Base-by-base conservation (phyloP, 2,113 vertebrate genomes). In the Dasyurus viverrinus region DNA sequence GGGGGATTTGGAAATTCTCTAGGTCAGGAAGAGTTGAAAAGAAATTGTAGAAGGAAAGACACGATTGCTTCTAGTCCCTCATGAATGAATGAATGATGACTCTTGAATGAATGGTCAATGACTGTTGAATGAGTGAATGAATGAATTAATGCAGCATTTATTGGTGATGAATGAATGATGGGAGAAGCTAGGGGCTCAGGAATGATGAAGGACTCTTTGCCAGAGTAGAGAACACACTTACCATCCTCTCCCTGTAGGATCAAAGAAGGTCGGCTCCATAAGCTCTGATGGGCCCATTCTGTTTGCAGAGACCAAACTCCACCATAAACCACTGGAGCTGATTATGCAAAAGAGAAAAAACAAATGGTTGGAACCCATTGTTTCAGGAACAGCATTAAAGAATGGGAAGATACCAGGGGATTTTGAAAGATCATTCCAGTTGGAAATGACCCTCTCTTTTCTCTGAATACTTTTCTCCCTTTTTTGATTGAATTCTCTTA, bases 311-410 rank as follows among this genome's bases (percentile, higher is more conserved):
- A 27, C 98, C 98, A 84, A 99, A 99, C 93, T 99, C 99, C 94
- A 99, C 98, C 42, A 99, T 99, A 96, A 99, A 99, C 98, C 99
- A 99, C 92, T 99, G 99, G 54, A 99, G 97, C 98, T 99, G 92
- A 25, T 54, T 92, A 92, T 27, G 42, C 12, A 10, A 36, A 89
- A 50, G 12, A 50, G 68, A 22, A 7, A 27, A 76, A 52, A 47
- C 60, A 46, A 3, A 5, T 84, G 16, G 36, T 84, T 6, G 42
- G 19, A 23, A 30, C 46, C 26, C 30, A 52, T 12, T 27, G 1
- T 48, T 48, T 90, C 89, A 50, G 89, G 47, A 52, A 90, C 30
- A 30, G 22, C 24, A 47, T 90, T 90, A 50, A 27, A 90, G 89
- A 52, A 90, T 47, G 27, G 24, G 47, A 48, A 52, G 48, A 48